Conservation (phyloP, 2,888 invertebrate genomes). For the Cheilosia pagana region DNA sequence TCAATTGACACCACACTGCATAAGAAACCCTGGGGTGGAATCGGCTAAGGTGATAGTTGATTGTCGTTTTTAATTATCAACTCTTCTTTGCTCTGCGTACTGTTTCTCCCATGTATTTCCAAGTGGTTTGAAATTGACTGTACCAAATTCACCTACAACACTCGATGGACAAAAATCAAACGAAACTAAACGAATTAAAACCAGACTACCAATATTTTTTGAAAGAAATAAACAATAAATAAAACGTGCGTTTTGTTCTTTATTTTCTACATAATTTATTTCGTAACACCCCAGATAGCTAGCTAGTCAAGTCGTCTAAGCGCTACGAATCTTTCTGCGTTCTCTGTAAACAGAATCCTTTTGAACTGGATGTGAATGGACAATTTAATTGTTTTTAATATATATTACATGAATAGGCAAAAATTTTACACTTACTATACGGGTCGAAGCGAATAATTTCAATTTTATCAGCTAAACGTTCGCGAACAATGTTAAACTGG, state of each 20-base stretch:
- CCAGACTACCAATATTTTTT: too few species aligned
- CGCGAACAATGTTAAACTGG: slow-evolving; percentile 86
- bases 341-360: slow-evolving; percentile 87
- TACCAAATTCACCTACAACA: too few species aligned
- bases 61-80: too few species aligned
- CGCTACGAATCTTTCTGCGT: slow-evolving; percentile 90
- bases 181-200: too few species aligned
- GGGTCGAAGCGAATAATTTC: slow-evolving; percentile 91
- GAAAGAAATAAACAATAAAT: not conserved
- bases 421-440: slow-evolving; percentile 85
- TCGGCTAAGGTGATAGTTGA: too few species aligned
- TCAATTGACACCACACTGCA: too few species aligned
- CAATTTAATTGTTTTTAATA: slow-evolving; percentile 44
- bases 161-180: too few species aligned
- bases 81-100: too few species aligned
- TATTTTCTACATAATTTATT: slow-evolving; percentile 29
- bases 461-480: slow-evolving; percentile 90
- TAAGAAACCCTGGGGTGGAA: too few species aligned
- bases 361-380: slow-evolving; percentile 90
- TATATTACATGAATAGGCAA: not conserved
- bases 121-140: too few species aligned
- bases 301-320: slow-evolving; percentile 38
- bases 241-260: slow-evolving; percentile 14
- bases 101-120: too few species aligned
- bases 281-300: not conserved